Base-by-base conservation (phyloP, 2,113 vertebrate species). In the Cynopterus brachyotis region DNA sequence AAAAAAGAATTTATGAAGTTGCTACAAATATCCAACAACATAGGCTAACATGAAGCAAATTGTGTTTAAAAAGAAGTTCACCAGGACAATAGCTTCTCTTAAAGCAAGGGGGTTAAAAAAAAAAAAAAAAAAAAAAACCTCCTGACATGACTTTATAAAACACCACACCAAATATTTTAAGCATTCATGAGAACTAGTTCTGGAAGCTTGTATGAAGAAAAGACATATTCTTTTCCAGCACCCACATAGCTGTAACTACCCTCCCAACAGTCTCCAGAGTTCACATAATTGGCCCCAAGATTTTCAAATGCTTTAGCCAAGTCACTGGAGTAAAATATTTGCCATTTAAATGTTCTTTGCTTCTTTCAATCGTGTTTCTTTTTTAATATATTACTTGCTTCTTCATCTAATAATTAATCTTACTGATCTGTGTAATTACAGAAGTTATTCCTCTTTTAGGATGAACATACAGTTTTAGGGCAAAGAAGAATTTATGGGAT, bases 181-280 rank as follows among this genome's bases (percentile, higher is more conserved):
- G 97, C 97, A 97, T 97, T 94, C 92, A 81, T 95, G 96, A 96
- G 96, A 97, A 97, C 83, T 70, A 47, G 92, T 62, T 97, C 94
- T 96, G 92, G 66, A 87, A 87, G 96, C 69, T 91, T 89, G 73
- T 28, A 6, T 40, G 45, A 96, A 97, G 97, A 98, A 98, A 98
- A 96, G 97, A 73, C 79, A 81, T 95, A 97, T 97, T 97, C 95
- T 97, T 97, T 76, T 83, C 91, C 37, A 82, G 81, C 96, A 96
- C 96, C 97, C 97, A 97, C 97, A 70, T 45, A 93, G 69, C 55
- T 30, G 12, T 26, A 57, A 30, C 70, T 73, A 45, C 30, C 62
- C 87, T 87, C 75, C 80, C 53, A 24, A 32, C 79, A 70, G 53
- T 81, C 64, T 93, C 19, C 83, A 92, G 93, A 92, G 92, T 97